Conservation (phyloP, 2,888 invertebrate genomes). For the Magallana nippona region DNA sequence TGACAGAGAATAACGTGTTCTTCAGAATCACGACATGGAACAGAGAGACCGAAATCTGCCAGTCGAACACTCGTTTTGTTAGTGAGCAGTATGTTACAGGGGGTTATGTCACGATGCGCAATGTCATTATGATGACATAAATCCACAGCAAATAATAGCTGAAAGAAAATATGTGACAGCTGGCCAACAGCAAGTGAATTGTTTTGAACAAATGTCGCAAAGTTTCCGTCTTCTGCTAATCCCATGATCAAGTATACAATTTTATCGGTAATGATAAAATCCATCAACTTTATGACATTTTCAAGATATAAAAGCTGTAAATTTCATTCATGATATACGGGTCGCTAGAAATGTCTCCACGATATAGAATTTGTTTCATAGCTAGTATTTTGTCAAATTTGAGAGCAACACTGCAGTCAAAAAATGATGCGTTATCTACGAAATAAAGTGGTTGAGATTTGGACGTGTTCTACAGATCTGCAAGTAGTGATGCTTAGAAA, state of each 20-base stretch:
- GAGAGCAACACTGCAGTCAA: too few relatives aligned
- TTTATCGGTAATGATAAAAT: constrained; percentile 51
- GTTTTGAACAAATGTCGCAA: constrained; percentile 51
- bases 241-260: constrained; percentile 60
- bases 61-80: constrained; percentile 55
- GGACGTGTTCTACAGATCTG: neutral
- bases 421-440: neutral
- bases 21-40: constrained; percentile 46
- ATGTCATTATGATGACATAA: constrained; percentile 57
- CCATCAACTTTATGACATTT: too few relatives aligned
- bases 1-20: constrained; percentile 53
- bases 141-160: constrained; percentile 56
- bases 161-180: constrained; percentile 50
- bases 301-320: constrained; percentile 55
- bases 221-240: constrained; percentile 59
- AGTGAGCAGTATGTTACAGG: constrained; percentile 58
- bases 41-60: constrained; percentile 63
- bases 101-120: constrained; percentile 62
- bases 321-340: constrained; percentile 61
- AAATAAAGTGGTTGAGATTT: neutral
- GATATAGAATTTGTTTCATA: constrained; percentile 58
- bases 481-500: neutral
- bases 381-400: constrained; percentile 50
- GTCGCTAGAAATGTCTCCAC: constrained; percentile 53
- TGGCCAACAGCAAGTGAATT: constrained; percentile 42